Conservation (phyloP, 1,140 invertebrate species). For the Cyphomyrmex costatus region DNA sequence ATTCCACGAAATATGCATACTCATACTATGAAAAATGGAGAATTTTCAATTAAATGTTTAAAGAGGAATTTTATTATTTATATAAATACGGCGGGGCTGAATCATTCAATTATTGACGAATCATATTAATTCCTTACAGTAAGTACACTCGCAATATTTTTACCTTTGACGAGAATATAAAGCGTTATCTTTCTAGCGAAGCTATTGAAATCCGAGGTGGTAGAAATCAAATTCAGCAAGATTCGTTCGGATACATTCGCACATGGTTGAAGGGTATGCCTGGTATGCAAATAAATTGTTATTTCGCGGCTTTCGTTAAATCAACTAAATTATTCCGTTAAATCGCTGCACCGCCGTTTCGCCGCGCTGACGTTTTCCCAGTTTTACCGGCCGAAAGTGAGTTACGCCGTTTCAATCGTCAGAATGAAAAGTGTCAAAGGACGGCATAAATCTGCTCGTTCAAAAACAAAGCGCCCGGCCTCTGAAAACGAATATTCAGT, state of each 20-base stretch:
- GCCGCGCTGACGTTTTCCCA: slow-evolving; percentile 61
- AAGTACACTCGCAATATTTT: not conserved
- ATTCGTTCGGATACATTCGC: slow-evolving; percentile 64
- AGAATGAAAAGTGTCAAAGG: slow-evolving; percentile 64
- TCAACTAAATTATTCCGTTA: slow-evolving; percentile 77
- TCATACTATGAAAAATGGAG: not conserved
- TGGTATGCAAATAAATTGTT: slow-evolving; percentile 75
- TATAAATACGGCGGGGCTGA: too few relatives aligned
- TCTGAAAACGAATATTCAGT: slow-evolving; percentile 59
- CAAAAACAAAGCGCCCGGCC: slow-evolving; percentile 52
- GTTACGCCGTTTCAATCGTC: slow-evolving; percentile 71
- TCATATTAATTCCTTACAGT: slow-evolving; percentile 12
- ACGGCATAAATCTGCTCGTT: slow-evolving; percentile 62
- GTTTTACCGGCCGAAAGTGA: slow-evolving; percentile 59
- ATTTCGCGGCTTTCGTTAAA: slow-evolving; percentile 76
- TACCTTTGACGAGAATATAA: not conserved
- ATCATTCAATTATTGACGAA: slow-evolving; percentile 6
- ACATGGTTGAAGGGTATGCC: slow-evolving; percentile 38
- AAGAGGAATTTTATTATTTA: slow-evolving; percentile 1
- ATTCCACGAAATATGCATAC: not conserved
- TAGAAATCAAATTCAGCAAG: slow-evolving; percentile 70
- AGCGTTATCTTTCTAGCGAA: slow-evolving; percentile 15
- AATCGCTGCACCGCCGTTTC: slow-evolving; percentile 59
- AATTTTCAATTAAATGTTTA: not conserved
- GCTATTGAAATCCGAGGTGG: not conserved